These are phyloP conservation scores for Leptinotarsa tumamoca DNA, from an alignment of 2,888 invertebrate genomes.

Conservation along the genomic window DNA sequence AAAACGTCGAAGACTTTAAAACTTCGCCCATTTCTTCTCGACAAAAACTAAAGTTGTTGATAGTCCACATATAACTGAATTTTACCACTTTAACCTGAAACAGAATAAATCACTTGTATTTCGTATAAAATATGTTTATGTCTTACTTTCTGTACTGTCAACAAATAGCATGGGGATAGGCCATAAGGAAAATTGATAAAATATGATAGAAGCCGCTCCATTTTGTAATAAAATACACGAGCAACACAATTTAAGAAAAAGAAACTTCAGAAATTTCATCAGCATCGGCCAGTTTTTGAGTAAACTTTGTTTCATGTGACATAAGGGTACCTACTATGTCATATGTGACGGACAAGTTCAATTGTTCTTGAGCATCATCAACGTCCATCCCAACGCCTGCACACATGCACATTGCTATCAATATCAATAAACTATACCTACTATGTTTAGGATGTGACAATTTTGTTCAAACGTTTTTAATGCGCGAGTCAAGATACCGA, in stretches of 20 bases:
- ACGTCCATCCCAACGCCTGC: no score
- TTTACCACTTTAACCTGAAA: constrained; percentile 99
- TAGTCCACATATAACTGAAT: constrained; percentile 99
- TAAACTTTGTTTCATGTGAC: neutral
- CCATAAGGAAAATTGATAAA: constrained; percentile 25
- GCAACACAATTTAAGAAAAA: neutral
- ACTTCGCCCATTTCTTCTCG: constrained; percentile 99
- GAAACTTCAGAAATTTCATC: neutral
- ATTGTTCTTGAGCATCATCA: no score
- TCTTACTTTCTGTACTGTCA: constrained; percentile 35
- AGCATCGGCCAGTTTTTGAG: neutral
- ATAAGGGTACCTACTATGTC: no score
- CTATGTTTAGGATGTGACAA: no score
- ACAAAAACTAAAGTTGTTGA: constrained; percentile 99
- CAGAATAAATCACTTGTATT: constrained; percentile 28
- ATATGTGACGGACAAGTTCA: no score
- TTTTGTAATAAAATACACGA: constrained; percentile 16
- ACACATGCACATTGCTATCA: no score
- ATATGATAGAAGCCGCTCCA: constrained; percentile 25
- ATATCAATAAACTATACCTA: no score
- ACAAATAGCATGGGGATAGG: constrained; percentile 31
- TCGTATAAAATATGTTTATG: neutral
- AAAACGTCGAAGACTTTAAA: constrained; percentile 99
- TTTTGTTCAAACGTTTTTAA: no score
- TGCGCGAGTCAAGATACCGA: no score